phyloP scores from a whole-genome alignment of 1,140 invertebrate genomes.

The Papilio xuthus region DNA sequence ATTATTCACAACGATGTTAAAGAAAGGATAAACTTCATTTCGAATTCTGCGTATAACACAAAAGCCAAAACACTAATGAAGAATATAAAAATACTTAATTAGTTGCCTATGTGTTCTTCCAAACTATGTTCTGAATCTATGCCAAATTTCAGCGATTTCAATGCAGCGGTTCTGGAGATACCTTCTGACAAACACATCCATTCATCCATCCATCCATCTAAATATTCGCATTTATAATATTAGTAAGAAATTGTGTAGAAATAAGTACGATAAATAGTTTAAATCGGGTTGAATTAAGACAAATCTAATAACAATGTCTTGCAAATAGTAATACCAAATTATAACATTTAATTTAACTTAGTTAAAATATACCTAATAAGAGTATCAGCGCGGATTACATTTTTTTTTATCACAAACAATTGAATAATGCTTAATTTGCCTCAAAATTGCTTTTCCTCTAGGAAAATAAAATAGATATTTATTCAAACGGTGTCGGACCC shows the following conservation, averaged over 20 bases:
- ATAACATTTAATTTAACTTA: not conserved
- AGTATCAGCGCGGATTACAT: not conserved
- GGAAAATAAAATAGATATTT: conserved; percentile 10
- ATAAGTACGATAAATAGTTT: too few species aligned
- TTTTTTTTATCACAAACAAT: not conserved
- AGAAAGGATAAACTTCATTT: not conserved
- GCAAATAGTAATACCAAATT: not conserved
- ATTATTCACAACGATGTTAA: not conserved
- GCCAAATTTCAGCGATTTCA: too few species aligned
- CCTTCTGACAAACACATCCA: too few species aligned
- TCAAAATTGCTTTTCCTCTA: conserved; percentile 13
- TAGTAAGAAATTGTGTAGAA: too few species aligned
- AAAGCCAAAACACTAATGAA: not conserved
- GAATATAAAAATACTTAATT: too few species aligned
- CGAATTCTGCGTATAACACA: not conserved
- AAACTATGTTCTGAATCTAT: too few species aligned
- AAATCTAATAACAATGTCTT: too few species aligned
- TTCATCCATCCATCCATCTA: too few species aligned
- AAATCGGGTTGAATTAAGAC: too few species aligned
- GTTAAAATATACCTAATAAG: not conserved
- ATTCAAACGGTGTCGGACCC: conserved; percentile 9
- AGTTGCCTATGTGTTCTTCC: too few species aligned
- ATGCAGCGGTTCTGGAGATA: too few species aligned
- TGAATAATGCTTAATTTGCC: not conserved
- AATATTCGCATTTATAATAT: too few species aligned